Conservation (phyloP, 1,140 invertebrate species). For the Gryon sp. region DNA sequence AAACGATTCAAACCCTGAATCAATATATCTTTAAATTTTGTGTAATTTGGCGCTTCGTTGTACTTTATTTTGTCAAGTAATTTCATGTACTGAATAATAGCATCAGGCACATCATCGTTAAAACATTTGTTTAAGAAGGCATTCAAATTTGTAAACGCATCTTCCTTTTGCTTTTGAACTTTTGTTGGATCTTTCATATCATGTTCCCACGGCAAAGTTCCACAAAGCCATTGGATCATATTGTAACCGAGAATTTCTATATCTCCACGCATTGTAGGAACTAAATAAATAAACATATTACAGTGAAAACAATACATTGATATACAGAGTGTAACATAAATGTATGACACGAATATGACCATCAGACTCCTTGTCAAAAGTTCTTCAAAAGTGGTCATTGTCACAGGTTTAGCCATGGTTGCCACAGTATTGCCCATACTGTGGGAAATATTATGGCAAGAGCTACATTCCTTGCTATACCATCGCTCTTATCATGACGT, state of each 20-base stretch:
- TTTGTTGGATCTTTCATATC: conserved; percentile 82
- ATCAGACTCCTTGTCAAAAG: too few species aligned
- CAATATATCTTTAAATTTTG: conserved; percentile 72
- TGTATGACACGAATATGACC: too few species aligned
- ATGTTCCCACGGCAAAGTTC: conserved; percentile 90
- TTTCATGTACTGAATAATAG: conserved; percentile 69
- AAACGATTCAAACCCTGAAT: conserved; percentile 69
- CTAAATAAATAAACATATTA: conserved; percentile 74
- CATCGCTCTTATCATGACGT: too few species aligned
- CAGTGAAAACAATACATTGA: neutral
- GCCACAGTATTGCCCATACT: too few species aligned
- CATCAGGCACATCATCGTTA: conserved; percentile 75
- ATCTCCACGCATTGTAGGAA: conserved; percentile 91
- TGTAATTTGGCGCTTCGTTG: conserved; percentile 73
- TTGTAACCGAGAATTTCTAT: conserved; percentile 96
- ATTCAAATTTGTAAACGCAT: conserved; percentile 84
- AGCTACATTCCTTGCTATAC: too few species aligned
- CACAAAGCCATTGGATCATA: conserved; percentile 93
- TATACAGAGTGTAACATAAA: too few species aligned
- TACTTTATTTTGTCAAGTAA: conserved; percentile 68
- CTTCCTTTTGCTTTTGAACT: conserved; percentile 87
- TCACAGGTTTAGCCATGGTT: too few species aligned
- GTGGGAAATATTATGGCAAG: too few species aligned
- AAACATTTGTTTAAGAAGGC: conserved; percentile 83
- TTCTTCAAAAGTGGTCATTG: too few species aligned